Conservation (phyloP, 2,888 invertebrate genomes). For the Timema cristinae region DNA sequence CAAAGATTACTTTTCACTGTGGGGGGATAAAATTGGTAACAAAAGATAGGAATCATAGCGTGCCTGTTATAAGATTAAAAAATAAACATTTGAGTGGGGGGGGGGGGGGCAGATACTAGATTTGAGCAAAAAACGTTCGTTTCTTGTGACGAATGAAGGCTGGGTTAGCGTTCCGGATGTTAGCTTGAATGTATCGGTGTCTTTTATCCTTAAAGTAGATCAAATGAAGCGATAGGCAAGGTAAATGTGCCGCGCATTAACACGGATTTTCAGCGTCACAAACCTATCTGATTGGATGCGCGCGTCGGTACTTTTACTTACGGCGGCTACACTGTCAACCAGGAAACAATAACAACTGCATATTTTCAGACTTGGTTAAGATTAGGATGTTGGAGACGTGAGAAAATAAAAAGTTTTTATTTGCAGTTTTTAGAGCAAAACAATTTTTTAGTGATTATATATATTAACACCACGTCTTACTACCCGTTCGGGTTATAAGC, state of each 20-base stretch:
- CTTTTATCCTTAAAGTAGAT: conserved; percentile 14
- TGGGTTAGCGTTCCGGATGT: background rate
- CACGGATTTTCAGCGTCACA: background rate
- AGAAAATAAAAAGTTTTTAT: too few species aligned
- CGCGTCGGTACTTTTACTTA: background rate
- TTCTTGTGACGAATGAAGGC: too few species aligned
- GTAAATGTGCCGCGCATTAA: background rate
- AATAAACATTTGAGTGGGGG: background rate
- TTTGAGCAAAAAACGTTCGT: too few species aligned
- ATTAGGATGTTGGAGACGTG: too few species aligned
- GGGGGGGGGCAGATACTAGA: background rate
- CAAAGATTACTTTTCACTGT: conserved; percentile 16
- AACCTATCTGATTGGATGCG: conserved; percentile 3
- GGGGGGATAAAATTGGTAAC: conserved; percentile 19
- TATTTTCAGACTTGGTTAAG: too few species aligned
- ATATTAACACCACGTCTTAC: too few species aligned
- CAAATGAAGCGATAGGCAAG: conserved; percentile 3
- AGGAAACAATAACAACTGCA: background rate
- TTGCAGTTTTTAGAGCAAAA: too few species aligned
- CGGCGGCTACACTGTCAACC: conserved; percentile 7
- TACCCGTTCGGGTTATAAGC: too few species aligned
- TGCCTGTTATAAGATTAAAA: conserved; percentile 16
- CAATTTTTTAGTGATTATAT: too few species aligned
- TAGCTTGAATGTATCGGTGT: conserved; percentile 3
- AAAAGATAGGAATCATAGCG: conserved; percentile 19